These are phyloP conservation scores for Ellobius talpinus DNA, from an alignment of 2,113 vertebrate genomes.

Conservation along the genomic window DNA sequence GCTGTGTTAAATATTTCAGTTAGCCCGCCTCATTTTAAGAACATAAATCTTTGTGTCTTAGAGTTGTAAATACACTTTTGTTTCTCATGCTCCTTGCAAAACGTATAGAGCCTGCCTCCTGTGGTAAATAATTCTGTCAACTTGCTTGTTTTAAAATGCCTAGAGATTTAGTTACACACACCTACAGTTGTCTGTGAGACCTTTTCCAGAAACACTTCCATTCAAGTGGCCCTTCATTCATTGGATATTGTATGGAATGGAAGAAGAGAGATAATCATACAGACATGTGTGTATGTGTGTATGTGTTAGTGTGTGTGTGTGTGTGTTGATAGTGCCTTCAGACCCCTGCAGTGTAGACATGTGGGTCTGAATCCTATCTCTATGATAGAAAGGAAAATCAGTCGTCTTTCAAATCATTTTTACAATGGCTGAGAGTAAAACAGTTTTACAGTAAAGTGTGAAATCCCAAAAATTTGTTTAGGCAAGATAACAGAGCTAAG, in stretches of 20 bases:
- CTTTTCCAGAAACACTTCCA: not conserved
- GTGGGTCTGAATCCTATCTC: not conserved
- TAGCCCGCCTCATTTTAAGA: not conserved
- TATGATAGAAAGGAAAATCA: not conserved
- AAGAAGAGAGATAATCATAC: not conserved
- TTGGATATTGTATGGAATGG: not conserved
- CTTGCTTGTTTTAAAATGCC: not conserved
- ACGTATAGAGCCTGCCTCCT: not conserved
- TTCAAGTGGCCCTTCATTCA: no score
- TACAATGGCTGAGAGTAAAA: not conserved
- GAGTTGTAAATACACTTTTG: constrained; percentile 13
- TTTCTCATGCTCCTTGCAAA: not conserved
- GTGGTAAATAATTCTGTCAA: not conserved
- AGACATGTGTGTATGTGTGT: not conserved
- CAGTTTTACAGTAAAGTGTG: not conserved
- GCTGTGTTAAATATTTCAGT: not conserved
- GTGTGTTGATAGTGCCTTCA: not conserved
- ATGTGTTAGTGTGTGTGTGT: not conserved
- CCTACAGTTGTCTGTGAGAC: not conserved
- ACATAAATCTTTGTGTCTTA: not conserved
- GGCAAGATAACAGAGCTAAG: not conserved
- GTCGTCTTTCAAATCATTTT: not conserved
- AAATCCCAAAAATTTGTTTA: not conserved
- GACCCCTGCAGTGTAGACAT: not conserved
- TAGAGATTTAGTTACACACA: not conserved